Percentiles rank a stretch among this genome's conserved stretches.
These are phyloP conservation scores for Leptobrachium leishanense DNA, from an alignment of 2,113 vertebrate species.

Conservation along the genomic window DNA sequence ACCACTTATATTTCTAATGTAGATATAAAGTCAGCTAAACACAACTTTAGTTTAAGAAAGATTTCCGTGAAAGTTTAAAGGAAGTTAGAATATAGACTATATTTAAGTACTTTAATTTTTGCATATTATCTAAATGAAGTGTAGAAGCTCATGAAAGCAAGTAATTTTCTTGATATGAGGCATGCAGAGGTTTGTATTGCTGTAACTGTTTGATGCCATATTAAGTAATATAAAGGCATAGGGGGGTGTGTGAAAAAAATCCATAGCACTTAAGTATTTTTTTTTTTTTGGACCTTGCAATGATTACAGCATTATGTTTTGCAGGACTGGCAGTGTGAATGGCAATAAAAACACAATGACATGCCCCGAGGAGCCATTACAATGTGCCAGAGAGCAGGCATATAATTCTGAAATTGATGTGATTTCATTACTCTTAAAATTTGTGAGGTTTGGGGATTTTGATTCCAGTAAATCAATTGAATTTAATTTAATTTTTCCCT, in stretches of 20 bases:
- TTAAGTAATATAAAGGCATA: constrained; percentile 58
- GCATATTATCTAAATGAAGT: constrained; percentile 51
- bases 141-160: constrained; percentile 46
- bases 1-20: too few species aligned
- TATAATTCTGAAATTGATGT: constrained; percentile 56
- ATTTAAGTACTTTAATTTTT: constrained; percentile 6
- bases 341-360: constrained; percentile 46
- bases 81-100: not conserved
- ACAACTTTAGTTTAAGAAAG: not conserved
- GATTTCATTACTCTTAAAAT: constrained; percentile 58
- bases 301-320: constrained; percentile 59
- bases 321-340: constrained; percentile 61
- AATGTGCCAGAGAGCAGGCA: constrained; percentile 55
- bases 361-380: constrained; percentile 60
- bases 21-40: too few species aligned
- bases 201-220: constrained; percentile 55
- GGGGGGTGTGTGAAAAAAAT: constrained; percentile 48
- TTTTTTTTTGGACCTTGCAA: constrained; percentile 61
- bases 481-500: constrained; percentile 50
- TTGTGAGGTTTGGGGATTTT: constrained; percentile 49
- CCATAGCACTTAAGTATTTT: constrained; percentile 52
- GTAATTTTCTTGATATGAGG: constrained; percentile 26
- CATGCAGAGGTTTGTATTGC: constrained; percentile 39
- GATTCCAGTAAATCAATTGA: constrained; percentile 5
- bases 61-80: constrained; percentile 9